These are phyloP conservation scores for Ciconia boyciana DNA, from an alignment of 2,113 vertebrate genomes.

Conservation along the genomic window DNA sequence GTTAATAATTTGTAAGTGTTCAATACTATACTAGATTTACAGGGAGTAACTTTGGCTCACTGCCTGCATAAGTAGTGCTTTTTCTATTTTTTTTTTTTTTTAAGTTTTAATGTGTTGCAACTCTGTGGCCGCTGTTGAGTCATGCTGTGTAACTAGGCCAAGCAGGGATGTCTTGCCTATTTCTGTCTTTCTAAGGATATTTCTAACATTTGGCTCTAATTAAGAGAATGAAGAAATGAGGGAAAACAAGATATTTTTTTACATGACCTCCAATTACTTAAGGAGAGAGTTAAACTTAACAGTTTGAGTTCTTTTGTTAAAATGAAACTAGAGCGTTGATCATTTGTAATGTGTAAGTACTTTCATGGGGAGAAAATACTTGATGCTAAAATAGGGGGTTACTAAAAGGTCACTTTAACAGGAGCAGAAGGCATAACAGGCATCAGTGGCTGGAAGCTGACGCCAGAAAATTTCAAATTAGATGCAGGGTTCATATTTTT, in stretches of 20 bases:
- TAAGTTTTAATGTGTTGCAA: constrained; percentile 13
- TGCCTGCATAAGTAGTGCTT: not conserved
- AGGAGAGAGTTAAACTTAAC: not conserved
- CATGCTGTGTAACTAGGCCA: constrained; percentile 40
- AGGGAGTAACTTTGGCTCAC: not conserved
- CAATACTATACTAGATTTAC: not conserved
- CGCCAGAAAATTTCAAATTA: constrained; percentile 9
- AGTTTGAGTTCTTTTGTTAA: constrained; percentile 1
- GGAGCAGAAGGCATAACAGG: not conserved
- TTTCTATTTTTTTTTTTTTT: not conserved
- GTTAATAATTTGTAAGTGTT: not conserved
- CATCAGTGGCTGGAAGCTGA: not conserved
- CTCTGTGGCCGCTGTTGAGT: constrained; percentile 30
- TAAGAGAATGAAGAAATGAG: constrained; percentile 33
- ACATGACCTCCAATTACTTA: not conserved
- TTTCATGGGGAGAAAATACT: not conserved
- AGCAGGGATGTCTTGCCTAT: constrained; percentile 25
- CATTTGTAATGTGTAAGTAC: not conserved
- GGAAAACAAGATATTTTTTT: not conserved
- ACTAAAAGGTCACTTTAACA: not conserved
- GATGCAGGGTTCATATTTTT: constrained; percentile 5
- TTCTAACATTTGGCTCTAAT: constrained; percentile 50
- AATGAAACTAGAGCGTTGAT: not conserved
- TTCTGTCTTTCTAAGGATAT: constrained; percentile 49
- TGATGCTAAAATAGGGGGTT: not conserved